These are phyloP conservation scores for Boulengeromyrus knoepffleri DNA, from an alignment of 2,113 vertebrate genomes.

Conservation along the genomic window DNA sequence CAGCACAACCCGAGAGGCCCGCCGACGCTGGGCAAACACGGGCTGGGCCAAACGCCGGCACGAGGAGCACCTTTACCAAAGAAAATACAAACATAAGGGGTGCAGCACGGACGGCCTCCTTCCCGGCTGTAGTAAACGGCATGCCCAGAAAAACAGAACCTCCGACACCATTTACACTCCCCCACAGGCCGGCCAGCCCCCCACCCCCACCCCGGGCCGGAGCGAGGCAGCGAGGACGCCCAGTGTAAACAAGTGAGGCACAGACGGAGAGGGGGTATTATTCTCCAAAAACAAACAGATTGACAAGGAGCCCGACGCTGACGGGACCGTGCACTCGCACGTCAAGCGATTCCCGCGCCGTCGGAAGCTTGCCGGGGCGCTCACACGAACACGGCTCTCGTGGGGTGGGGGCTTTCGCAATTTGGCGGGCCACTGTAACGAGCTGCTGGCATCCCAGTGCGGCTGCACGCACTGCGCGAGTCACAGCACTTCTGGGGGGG, in stretches of 20 bases:
- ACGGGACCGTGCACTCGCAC: constrained; percentile 47
- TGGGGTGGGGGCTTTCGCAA: constrained; percentile 18
- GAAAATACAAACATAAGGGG: not conserved
- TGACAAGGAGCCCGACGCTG: constrained; percentile 40
- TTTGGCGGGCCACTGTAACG: not conserved
- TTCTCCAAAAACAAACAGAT: constrained; percentile 37
- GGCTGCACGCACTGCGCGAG: constrained; percentile 12
- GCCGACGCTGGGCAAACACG: not conserved
- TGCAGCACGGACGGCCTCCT: constrained; percentile 17
- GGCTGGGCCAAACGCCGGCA: not conserved
- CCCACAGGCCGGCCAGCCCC: not conserved
- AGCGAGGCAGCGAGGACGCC: constrained; percentile 26
- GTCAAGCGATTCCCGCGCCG: constrained; percentile 51
- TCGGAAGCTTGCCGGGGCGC: constrained; percentile 34
- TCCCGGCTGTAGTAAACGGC: constrained; percentile 38
- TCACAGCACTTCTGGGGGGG: not conserved
- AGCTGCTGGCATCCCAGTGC: constrained; percentile 19
- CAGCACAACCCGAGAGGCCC: constrained; percentile 29
- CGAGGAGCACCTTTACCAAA: not conserved
- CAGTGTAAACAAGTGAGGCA: constrained; percentile 46
- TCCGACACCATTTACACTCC: not conserved
- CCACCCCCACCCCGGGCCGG: not conserved
- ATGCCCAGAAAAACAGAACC: constrained; percentile 35
- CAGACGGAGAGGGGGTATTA: constrained; percentile 41
- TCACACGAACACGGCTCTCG: constrained; percentile 3